Percentiles rank a stretch among this genome's conserved stretches.
phyloP scores from a whole-genome alignment of 1,140 invertebrate genomes.

The Oreohelix idahoensis region DNA sequence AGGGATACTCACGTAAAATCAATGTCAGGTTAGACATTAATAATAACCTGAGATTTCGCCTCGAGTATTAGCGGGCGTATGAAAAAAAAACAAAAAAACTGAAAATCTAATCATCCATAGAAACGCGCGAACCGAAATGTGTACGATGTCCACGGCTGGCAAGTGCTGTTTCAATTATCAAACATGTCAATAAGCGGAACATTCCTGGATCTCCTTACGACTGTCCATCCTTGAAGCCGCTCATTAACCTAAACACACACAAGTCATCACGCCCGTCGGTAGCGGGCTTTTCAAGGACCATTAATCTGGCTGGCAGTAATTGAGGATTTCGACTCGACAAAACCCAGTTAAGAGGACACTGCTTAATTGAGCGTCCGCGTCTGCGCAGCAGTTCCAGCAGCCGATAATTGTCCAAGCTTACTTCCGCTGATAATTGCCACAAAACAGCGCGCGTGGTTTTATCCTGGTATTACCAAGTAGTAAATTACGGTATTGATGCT shows the following conservation, averaged over 20 bases:
- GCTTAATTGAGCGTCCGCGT: constrained; percentile 20
- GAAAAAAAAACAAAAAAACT: too few relatives aligned
- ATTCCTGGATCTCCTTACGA: neutral
- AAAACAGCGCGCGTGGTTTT: constrained; percentile 1
- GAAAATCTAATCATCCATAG: too few relatives aligned
- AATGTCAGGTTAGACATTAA: too few relatives aligned
- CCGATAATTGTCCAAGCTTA: constrained; percentile 24
- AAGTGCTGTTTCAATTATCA: neutral
- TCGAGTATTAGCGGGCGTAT: too few relatives aligned
- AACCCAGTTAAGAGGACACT: constrained; percentile 18
- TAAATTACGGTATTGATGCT: constrained; percentile 20
- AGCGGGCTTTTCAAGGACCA: constrained; percentile 4
- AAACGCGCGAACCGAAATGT: too few relatives aligned
- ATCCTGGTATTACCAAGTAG: constrained; percentile 20
- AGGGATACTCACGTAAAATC: too few relatives aligned
- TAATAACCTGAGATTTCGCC: too few relatives aligned
- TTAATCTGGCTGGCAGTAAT: constrained; percentile 17
- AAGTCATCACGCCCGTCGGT: neutral
- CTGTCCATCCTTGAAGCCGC: neutral
- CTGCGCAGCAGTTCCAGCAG: neutral
- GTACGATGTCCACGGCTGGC: neutral
- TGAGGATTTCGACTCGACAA: constrained; percentile 17
- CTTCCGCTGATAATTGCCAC: constrained; percentile 26
- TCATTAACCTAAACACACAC: neutral
- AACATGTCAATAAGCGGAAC: neutral